Evolutionary conservation across 30 jellyfish, hydroid and myxozoan species (phyloP).

Genomic region (Rhopilema esculentum): DNA sequence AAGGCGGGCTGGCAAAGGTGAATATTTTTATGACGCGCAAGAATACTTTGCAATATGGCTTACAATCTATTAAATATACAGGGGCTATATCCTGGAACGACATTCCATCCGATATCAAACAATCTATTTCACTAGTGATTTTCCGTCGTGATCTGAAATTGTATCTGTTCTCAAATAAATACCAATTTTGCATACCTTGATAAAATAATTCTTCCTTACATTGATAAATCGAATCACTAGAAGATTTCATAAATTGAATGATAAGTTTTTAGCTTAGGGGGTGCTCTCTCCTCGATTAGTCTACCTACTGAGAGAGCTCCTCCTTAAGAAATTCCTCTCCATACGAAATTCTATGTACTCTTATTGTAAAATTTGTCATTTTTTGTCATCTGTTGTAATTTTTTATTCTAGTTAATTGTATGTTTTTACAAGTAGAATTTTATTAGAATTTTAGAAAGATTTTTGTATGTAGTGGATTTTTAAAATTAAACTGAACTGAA

Average conservation of each 20-base stretch:
- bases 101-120: constrained; percentile 10
- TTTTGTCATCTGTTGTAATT: background rate
- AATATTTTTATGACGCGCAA: too few species aligned
- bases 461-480: background rate
- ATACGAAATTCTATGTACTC: background rate
- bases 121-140: constrained; percentile 11
- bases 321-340: background rate
- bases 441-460: background rate
- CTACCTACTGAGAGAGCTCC: background rate
- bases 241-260: background rate
- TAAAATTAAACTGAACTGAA: background rate
- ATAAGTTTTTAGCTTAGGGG: background rate
- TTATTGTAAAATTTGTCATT: background rate
- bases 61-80: constrained; percentile 16
- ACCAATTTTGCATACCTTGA: constrained; percentile 2
- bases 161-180: constrained; percentile 9
- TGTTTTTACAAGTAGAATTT: too few species aligned
- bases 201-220: background rate
- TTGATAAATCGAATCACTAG: background rate
- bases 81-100: constrained; percentile 15
- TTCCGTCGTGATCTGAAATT: constrained; percentile 10
- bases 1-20: too few species aligned
- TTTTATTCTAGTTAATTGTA: background rate
- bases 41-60: too few species aligned
- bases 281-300: background rate